phyloP scores from a whole-genome alignment of 1,140 invertebrate species.

The Bombus ignitus region DNA sequence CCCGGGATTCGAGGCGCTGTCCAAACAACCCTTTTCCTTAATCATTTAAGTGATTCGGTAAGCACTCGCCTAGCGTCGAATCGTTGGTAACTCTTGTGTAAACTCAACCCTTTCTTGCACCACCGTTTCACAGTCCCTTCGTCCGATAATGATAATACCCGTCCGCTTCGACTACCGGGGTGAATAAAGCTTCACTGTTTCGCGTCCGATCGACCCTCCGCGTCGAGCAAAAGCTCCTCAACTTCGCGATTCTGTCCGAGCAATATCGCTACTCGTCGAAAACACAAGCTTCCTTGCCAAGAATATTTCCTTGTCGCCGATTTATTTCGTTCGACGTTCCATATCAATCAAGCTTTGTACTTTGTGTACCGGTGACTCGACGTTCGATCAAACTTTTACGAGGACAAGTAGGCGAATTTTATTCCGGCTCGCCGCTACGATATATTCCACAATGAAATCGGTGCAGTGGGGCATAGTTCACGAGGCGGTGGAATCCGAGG shows the following conservation, averaged over 20 bases:
- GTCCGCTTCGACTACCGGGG: slow-evolving; percentile 42
- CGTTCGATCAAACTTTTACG: slow-evolving; percentile 11
- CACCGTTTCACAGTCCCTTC: slow-evolving; percentile 63
- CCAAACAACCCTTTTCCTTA: slow-evolving; percentile 83
- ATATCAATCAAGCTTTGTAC: slow-evolving; percentile 73
- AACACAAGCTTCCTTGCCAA: neutral
- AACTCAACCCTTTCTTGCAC: slow-evolving; percentile 77
- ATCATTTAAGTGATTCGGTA: slow-evolving; percentile 82
- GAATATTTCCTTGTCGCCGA: neutral
- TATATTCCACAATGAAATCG: slow-evolving; percentile 32
- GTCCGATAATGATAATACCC: slow-evolving; percentile 72
- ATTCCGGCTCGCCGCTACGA: slow-evolving; percentile 1
- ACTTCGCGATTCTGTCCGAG: slow-evolving; percentile 17
- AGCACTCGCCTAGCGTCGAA: slow-evolving; percentile 76
- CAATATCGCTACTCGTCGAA: neutral
- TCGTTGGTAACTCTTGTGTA: slow-evolving; percentile 78
- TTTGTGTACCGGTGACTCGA: neutral
- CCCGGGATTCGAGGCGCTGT: slow-evolving; percentile 74
- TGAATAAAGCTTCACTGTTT: slow-evolving; percentile 52
- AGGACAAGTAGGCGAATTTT: neutral
- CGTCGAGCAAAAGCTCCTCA: slow-evolving; percentile 24
- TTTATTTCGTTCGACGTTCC: slow-evolving; percentile 75
- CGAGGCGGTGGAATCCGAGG: slow-evolving; percentile 70
- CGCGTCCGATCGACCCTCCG: slow-evolving; percentile 49
- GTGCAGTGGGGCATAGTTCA: slow-evolving; percentile 64